Base-by-base conservation (phyloP, 2,888 invertebrate genomes). In the Junonia oenone region DNA sequence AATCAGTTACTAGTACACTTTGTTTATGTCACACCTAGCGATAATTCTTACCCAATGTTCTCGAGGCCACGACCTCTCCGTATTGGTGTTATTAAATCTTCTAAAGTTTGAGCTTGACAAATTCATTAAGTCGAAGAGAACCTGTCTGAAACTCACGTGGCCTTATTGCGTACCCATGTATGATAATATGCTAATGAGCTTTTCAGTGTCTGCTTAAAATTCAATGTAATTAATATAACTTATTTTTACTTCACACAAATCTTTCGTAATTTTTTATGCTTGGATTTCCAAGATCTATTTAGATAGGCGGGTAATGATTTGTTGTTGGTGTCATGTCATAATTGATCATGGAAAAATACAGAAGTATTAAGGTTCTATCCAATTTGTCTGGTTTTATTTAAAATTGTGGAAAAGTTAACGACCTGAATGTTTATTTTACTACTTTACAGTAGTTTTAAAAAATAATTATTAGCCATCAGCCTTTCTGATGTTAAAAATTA, bases 61-160 rank as follows among this genome's bases (percentile, higher is more conserved):
- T 50, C 26, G 45, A 52, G 49, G 45, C 46, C 52, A 35, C 52
- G 59, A 33, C 52, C 50, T 55, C 40, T 46, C 31, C 4, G 14
- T 22, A 27, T 51, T 26, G 31, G 11, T 9, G n/a, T 11, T 33
- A 33, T 33, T n/a, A 33, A n/a, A 33, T n/a, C 31, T 33, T 33
- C 43, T 13, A 22, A 45, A 37, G 38, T 38, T 52, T 56, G 31
- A 29, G 5, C 35, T 56, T 52, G 35, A 48, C 43, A 45, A 37
- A 56, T 43, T 48, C 38, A 52, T 52, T 56, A 53, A 37, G 22
- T 26, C 45, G 13, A 11, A 43, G 31, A n/a, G 14, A 48, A 33
- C 26, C 33, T 29, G 26, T 17, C 29, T 43, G 9, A 17, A 8
- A 17, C 3, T 47, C 27, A 19, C 31, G 26, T 27, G 26, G 8